Conservation (phyloP, 1,140 invertebrate genomes). For the Drosophila bifasciata region DNA sequence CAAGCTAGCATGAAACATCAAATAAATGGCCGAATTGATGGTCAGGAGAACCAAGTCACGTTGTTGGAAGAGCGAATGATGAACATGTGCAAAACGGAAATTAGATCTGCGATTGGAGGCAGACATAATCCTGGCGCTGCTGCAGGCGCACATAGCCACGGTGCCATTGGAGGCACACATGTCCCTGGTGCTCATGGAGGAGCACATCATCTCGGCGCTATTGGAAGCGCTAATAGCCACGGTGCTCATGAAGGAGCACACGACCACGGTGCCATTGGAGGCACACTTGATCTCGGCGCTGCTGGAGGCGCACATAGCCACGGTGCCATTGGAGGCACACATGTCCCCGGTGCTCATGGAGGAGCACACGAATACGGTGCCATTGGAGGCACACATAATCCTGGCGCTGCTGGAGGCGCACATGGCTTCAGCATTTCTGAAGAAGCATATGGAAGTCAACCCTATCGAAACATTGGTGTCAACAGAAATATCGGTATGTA, state of each 20-base stretch:
- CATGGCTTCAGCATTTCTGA: neutral
- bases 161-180: neutral
- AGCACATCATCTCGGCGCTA: neutral
- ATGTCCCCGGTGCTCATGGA: neutral
- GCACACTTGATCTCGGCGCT: neutral
- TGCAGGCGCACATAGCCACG: neutral
- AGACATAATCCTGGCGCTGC: neutral
- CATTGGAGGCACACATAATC: too few species aligned
- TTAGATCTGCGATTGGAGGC: neutral
- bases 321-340: neutral
- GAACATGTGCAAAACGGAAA: too few species aligned
- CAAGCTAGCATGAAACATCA: too few species aligned
- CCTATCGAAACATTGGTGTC: neutral
- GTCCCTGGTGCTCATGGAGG: neutral
- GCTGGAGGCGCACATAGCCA: neutral
- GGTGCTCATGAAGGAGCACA: neutral
- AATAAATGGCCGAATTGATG: too few species aligned
- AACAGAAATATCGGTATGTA: neutral
- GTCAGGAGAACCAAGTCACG: too few species aligned
- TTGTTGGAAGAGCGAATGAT: too few species aligned
- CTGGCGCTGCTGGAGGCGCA: neutral
- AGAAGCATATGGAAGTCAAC: neutral
- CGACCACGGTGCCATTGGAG: neutral
- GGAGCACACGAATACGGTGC: too few species aligned
- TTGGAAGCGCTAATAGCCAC: neutral